These are phyloP conservation scores for Globodera ellingtonae DNA, from an alignment of 1,140 invertebrate species.

Conservation along the genomic window DNA sequence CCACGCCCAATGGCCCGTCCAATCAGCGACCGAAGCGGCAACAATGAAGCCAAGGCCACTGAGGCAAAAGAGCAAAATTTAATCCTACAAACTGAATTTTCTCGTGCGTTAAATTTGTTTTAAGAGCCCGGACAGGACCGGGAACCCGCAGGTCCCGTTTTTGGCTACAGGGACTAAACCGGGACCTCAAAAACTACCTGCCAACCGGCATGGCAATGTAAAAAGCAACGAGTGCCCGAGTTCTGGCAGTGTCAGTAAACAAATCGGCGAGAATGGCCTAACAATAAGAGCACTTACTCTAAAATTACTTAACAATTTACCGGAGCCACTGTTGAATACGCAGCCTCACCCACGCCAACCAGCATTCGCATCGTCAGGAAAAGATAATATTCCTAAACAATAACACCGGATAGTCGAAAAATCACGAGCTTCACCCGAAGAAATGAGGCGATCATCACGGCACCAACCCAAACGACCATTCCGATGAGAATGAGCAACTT, in stretches of 20 bases:
- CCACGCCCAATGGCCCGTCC: slow-evolving; percentile 77
- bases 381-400: slow-evolving; percentile 73
- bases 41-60: slow-evolving; percentile 88
- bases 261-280: slow-evolving; percentile 87
- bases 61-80: slow-evolving; percentile 8
- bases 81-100: no score
- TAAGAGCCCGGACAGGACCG: no score
- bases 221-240: slow-evolving; percentile 92
- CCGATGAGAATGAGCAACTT: slow-evolving; percentile 86
- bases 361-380: slow-evolving; percentile 87
- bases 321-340: slow-evolving; percentile 95
- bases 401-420: neutral
- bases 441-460: slow-evolving; percentile 85
- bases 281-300: no score
- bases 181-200: slow-evolving; percentile 67
- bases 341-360: slow-evolving; percentile 94
- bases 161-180: no score
- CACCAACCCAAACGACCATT: slow-evolving; percentile 87
- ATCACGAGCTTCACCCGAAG: slow-evolving; percentile 19
- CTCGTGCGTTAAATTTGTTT: no score
- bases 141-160: no score
- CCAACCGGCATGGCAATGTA: slow-evolving; percentile 99
- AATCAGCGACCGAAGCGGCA: slow-evolving; percentile 77
- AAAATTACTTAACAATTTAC: slow-evolving; percentile 68
- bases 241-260: slow-evolving; percentile 74